A percentile compares a stretch with the other conserved stretches of the same genome.
These are phyloP conservation scores for Aspidiotus rigidus DNA, from an alignment of 2,888 invertebrate species.

Conservation along the genomic window DNA sequence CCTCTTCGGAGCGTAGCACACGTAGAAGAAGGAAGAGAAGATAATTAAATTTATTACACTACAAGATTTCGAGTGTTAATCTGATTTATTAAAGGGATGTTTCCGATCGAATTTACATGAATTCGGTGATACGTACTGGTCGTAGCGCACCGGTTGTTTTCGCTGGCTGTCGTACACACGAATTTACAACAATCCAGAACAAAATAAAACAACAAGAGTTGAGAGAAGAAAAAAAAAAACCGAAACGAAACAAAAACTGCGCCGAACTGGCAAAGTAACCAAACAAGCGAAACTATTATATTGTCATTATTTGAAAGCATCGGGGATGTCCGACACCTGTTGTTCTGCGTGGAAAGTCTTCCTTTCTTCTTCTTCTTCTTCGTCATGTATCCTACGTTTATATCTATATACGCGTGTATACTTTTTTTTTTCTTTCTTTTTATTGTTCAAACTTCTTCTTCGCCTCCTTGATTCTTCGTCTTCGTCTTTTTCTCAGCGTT, in stretches of 20 bases:
- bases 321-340: constrained; percentile 33
- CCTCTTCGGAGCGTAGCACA: too few relatives aligned
- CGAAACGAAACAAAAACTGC: background rate
- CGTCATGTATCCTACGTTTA: background rate
- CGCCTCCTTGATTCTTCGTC: constrained; percentile 5
- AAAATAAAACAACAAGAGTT: too few relatives aligned
- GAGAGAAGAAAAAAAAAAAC: too few relatives aligned
- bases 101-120: too few relatives aligned
- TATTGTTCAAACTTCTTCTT: constrained; percentile 15
- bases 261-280: constrained; percentile 27
- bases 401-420: background rate
- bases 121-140: too few relatives aligned
- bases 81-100: too few relatives aligned
- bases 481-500: background rate
- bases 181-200: too few relatives aligned
- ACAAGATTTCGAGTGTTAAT: too few relatives aligned
- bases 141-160: too few relatives aligned
- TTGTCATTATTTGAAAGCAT: constrained; percentile 32
- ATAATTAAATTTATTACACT: too few relatives aligned
- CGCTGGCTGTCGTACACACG: too few relatives aligned
- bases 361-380: constrained; percentile 15
- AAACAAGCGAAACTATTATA: constrained; percentile 34
- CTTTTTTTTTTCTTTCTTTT: constrained; percentile 19
- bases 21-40: too few relatives aligned
- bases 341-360: constrained; percentile 33